These are phyloP conservation scores for Glyphotaelius pellucidus DNA, from an alignment of 2,888 invertebrate genomes.

Conservation along the genomic window DNA sequence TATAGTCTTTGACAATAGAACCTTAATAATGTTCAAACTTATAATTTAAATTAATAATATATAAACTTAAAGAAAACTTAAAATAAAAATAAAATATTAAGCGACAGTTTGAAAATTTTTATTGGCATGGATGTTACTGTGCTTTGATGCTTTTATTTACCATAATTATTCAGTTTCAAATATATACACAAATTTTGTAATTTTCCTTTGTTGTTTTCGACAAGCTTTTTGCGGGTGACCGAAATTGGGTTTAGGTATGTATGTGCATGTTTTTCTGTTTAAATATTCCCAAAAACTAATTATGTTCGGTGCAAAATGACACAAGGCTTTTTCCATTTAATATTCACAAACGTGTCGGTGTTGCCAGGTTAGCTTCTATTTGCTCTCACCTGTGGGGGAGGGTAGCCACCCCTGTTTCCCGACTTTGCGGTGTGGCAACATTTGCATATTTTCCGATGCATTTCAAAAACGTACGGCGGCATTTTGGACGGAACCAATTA, in stretches of 20 bases:
- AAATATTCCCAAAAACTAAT: background rate
- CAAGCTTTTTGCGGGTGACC: background rate
- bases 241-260: background rate
- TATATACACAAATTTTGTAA: background rate
- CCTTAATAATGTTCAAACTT: no score
- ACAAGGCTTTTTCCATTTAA: background rate
- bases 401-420: slow-evolving; percentile 2
- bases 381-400: slow-evolving; percentile 27
- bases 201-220: background rate
- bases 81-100: no score
- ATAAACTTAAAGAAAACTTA: no score
- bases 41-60: no score
- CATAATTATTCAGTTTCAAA: background rate
- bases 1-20: no score
- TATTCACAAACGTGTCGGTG: background rate
- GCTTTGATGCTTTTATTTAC: background rate
- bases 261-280: background rate
- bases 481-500: slow-evolving; percentile 38
- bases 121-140: no score
- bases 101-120: no score
- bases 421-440: background rate
- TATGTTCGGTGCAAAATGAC: background rate
- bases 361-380: slow-evolving; percentile 15
- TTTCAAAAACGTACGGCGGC: slow-evolving; percentile 44
- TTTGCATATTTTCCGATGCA: slow-evolving; percentile 54